A percentile compares a stretch with the other conserved stretches of the same genome.
phyloP scores from a whole-genome alignment of 2,113 vertebrate species.

The Motacilla tschutschensis region DNA sequence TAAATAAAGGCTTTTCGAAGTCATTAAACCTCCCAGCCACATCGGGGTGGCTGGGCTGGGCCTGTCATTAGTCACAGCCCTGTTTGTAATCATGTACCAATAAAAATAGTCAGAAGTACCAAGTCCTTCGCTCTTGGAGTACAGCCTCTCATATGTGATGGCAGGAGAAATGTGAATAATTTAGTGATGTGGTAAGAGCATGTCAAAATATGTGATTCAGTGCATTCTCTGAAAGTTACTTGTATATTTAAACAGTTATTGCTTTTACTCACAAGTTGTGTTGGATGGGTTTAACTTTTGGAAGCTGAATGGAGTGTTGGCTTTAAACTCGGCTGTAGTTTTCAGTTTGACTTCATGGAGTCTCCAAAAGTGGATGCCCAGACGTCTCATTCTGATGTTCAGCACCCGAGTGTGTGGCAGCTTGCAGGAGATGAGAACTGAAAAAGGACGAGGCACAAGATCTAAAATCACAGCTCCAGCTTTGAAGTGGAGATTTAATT shows the following conservation, averaged over 20 bases:
- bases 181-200: neutral
- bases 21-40: neutral
- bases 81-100: neutral
- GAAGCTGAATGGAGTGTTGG: neutral
- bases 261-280: neutral
- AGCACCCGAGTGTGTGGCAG: neutral
- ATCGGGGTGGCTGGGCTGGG: neutral
- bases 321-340: neutral
- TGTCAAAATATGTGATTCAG: neutral
- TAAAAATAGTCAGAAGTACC: neutral
- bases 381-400: neutral
- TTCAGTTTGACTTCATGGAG: rapidly evolving
- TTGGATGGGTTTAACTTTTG: neutral
- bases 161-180: neutral
- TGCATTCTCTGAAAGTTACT: neutral
- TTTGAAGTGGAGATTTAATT: neutral
- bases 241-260: neutral
- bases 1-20: neutral
- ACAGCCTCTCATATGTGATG: rapidly evolving
- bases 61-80: neutral
- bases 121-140: neutral
- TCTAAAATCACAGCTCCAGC: constrained; percentile 19
- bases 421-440: neutral
- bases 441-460: neutral
- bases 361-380: neutral